phyloP scores from a whole-genome alignment of 2,797 vertebrate genomes.

The Protosalanx chinensis region DNA sequence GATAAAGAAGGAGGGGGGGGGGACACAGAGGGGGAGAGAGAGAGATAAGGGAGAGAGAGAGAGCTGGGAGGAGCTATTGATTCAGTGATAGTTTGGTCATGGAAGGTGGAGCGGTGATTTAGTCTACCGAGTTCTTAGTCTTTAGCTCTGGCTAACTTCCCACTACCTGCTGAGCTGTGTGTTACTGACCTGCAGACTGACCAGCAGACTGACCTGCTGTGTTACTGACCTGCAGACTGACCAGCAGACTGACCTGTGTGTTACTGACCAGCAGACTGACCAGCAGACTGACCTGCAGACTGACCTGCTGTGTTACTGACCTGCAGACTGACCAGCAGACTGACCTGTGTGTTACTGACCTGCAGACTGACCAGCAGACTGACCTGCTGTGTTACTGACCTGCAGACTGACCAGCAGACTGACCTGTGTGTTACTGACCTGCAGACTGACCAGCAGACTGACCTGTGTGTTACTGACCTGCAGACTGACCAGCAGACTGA shows the following conservation, averaged over 20 bases:
- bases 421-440: too few species aligned
- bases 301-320: too few species aligned
- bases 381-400: too few species aligned
- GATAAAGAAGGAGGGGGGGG: constrained; percentile 38
- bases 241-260: background rate
- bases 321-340: too few species aligned
- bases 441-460: too few species aligned
- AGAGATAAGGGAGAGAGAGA: constrained; percentile 21
- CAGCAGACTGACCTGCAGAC: too few species aligned
- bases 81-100: constrained; percentile 41
- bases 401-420: too few species aligned
- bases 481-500: too few species aligned
- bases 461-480: too few species aligned
- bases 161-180: background rate
- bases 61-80: constrained; percentile 35
- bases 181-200: too few species aligned
- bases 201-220: background rate
- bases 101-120: constrained; percentile 14
- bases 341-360: too few species aligned
- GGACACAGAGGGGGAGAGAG: constrained; percentile 25
- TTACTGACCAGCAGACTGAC: background rate
- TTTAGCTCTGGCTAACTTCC: constrained; percentile 47
- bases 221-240: background rate
- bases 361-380: too few species aligned
- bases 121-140: constrained; percentile 55